Evolutionary conservation across 2,113 vertebrate genomes (phyloP).

Genomic region (Heterocephalus glaber): DNA sequence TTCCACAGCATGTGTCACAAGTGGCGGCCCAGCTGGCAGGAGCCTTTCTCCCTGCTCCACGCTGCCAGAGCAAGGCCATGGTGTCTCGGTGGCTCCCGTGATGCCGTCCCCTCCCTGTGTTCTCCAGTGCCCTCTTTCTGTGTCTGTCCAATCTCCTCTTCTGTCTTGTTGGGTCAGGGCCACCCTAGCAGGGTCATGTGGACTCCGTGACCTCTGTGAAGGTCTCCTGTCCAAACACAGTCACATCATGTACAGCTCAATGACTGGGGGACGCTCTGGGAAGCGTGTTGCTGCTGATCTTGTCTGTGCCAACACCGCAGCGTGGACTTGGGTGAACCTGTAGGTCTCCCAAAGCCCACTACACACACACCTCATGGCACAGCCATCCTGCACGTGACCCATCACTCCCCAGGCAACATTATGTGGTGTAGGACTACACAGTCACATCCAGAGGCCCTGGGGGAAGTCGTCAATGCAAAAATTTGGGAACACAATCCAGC

Average conservation of each 20-base stretch:
- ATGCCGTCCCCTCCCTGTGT: background rate
- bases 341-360: background rate
- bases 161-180: background rate
- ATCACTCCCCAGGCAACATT: background rate
- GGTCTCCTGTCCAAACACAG: background rate
- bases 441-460: background rate
- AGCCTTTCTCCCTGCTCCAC: background rate
- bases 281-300: background rate
- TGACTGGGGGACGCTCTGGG: background rate
- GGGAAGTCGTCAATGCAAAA: background rate
- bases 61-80: no score
- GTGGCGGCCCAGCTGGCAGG: no score
- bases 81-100: background rate
- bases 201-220: background rate
- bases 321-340: background rate
- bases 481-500: background rate
- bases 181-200: background rate
- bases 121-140: fast-evolving
- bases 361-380: background rate
- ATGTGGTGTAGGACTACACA: background rate
- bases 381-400: background rate
- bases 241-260: background rate
- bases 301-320: background rate
- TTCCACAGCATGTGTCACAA: background rate
- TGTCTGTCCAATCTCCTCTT: background rate